Base-by-base conservation (phyloP, 1,140 invertebrate species). In the Orius insidiosus region DNA sequence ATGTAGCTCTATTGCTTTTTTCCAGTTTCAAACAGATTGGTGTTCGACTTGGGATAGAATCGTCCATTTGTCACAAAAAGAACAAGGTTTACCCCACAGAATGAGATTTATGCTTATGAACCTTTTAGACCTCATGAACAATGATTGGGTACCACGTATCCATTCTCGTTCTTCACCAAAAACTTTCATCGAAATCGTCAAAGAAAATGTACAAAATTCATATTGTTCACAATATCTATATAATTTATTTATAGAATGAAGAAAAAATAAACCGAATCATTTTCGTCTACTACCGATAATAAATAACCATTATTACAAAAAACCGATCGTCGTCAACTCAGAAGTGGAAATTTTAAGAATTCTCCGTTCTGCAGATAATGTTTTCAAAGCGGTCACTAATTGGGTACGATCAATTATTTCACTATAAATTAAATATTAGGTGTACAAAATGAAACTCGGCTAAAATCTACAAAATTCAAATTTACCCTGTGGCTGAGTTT, bases 1-100 rank as follows among this genome's bases (percentile, higher is more conserved):
- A 4, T 24, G 7, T 24, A 3, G 3, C 7, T 24, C 7, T 7
- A 24, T 24, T 24, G 24, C 7, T 24, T 24, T 7, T 7, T 24
- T 32, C 5, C 15, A 48, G 46, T 48, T 42, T 48, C 38, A 39
- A 42, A 40, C 14, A 5, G 46, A 48, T 19, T 48, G 46, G 46
- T 42, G 24, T 16, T 24, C 40, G 3, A 34, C 33, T 2, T 48
- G 46, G 46, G 46, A 48, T 10, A 48, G 46, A 18, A 48, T 48
- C 11, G 24, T 42, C 1, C 16, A 34, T 14, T 35, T 48, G 16
- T 48, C 46, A 10, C 41, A 48, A 14, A 48, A 38, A 38, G 38
- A 48, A 48, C n/a, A 19, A 6, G 31, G 31, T 10, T 14, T 48
- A 33, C 46, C 38, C 8, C 16, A 34, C 2, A 13, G 46, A 3